Conservation (phyloP, 2,888 invertebrate species). For the Mesorhabditis sp. region DNA sequence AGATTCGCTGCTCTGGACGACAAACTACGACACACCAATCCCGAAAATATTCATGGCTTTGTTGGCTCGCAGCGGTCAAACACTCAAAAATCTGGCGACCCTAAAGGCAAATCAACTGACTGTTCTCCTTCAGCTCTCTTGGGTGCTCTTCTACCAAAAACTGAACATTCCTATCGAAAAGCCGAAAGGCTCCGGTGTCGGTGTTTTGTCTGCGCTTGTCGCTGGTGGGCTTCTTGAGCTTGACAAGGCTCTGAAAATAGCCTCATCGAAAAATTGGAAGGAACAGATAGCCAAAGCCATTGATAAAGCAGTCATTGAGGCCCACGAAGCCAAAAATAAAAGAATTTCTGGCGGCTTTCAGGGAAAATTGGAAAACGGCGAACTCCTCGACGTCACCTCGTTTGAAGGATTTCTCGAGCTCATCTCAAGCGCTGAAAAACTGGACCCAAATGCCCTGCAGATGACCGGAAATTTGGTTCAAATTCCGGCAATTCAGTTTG, state of each 20-base stretch:
- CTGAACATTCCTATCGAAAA: neutral
- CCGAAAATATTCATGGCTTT: neutral
- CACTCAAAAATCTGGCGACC: no score
- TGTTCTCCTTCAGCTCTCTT: neutral
- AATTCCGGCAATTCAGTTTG: constrained; percentile 1
- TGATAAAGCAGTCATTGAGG: no score
- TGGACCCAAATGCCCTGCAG: neutral
- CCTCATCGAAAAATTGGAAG: neutral
- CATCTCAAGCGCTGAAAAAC: neutral
- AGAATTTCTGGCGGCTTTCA: no score
- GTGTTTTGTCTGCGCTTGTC: neutral
- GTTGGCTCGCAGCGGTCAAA: neutral
- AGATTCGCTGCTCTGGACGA: neutral
- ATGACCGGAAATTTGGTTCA: neutral
- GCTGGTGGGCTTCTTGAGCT: neutral
- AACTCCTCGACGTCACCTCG: neutral
- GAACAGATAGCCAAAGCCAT: neutral
- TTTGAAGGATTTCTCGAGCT: neutral
- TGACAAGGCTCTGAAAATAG: neutral
- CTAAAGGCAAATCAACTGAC: neutral
- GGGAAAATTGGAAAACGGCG: neutral
- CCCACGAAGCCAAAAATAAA: neutral
- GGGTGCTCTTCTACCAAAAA: neutral
- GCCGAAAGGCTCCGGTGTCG: neutral
- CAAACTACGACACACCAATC: neutral